phyloP scores from a whole-genome alignment of 2,888 invertebrate genomes.

The Diplolepis rosae region DNA sequence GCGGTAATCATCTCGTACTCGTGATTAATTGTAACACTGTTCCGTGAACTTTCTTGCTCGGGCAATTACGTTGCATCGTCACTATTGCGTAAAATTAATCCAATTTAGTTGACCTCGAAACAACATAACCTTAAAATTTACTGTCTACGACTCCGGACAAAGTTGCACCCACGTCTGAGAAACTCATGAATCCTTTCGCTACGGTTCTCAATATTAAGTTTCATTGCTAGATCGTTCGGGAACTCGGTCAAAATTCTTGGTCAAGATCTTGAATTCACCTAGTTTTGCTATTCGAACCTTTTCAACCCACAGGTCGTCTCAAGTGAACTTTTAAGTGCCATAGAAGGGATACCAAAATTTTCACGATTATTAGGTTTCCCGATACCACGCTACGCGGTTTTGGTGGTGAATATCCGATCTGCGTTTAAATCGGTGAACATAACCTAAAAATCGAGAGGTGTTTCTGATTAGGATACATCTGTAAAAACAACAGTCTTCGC shows the following conservation, averaged over 20 bases:
- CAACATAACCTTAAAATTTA: conserved; percentile 60
- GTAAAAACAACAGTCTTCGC: no score
- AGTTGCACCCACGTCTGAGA: background rate
- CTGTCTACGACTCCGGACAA: conserved; percentile 3
- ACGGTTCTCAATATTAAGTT: background rate
- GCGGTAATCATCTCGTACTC: conserved; percentile 58
- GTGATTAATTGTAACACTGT: conserved; percentile 46
- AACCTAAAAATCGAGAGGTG: background rate
- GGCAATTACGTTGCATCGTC: conserved; percentile 62
- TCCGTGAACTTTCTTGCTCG: conserved; percentile 46
- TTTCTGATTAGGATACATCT: background rate
- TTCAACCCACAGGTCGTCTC: background rate
- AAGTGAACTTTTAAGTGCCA: background rate
- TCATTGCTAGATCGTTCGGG: background rate
- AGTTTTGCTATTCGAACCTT: background rate
- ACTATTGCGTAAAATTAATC: conserved; percentile 72
- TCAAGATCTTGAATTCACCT: background rate
- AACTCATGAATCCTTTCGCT: background rate
- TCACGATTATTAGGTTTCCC: background rate
- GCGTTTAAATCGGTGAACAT: background rate
- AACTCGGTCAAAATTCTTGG: background rate
- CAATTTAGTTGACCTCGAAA: conserved; percentile 71
- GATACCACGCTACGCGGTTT: background rate
- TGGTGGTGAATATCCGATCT: background rate
- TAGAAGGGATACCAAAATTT: background rate